Percentiles rank a stretch among this genome's conserved stretches.
phyloP scores from a whole-genome alignment of 2,888 invertebrate genomes.

The Aphidoletes aphidimyza region DNA sequence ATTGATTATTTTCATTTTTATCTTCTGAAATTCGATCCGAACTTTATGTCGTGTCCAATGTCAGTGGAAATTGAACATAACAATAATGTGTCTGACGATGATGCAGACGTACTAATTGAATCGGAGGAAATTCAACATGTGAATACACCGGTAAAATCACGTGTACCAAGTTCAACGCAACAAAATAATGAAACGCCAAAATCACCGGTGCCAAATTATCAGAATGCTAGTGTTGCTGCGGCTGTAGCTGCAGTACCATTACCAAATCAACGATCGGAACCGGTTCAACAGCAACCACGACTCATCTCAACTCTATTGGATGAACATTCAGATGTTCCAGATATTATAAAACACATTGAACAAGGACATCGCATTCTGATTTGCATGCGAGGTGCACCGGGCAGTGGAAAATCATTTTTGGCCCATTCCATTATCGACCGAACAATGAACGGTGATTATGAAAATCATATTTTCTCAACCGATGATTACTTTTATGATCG shows the following conservation, averaged over 20 bases:
- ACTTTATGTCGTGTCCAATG: background rate
- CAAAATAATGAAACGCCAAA: background rate
- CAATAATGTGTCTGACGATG: conserved; percentile 7
- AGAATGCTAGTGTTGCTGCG: background rate
- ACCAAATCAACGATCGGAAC: background rate
- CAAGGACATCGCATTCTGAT: conserved; percentile 75
- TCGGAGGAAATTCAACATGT: conserved; percentile 54
- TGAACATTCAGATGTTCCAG: conserved; percentile 54
- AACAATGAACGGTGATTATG: conserved; percentile 61
- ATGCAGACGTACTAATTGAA: conserved; percentile 56
- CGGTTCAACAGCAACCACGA: background rate
- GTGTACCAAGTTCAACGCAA: background rate
- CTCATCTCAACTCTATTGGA: background rate
- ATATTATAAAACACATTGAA: conserved; percentile 63
- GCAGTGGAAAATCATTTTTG: conserved; percentile 83
- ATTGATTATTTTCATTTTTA: too few relatives aligned
- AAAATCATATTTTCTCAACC: conserved; percentile 72
- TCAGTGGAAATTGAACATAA: background rate
- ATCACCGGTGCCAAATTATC: background rate
- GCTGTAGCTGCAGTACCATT: background rate
- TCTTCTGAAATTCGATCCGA: conserved; percentile 54
- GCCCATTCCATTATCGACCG: conserved; percentile 66
- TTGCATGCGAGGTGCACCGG: conserved; percentile 73
- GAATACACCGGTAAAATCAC: too few relatives aligned
- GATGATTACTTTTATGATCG: conserved; percentile 75